Conservation (phyloP, 1,140 invertebrate genomes). For the Samia ricini region DNA sequence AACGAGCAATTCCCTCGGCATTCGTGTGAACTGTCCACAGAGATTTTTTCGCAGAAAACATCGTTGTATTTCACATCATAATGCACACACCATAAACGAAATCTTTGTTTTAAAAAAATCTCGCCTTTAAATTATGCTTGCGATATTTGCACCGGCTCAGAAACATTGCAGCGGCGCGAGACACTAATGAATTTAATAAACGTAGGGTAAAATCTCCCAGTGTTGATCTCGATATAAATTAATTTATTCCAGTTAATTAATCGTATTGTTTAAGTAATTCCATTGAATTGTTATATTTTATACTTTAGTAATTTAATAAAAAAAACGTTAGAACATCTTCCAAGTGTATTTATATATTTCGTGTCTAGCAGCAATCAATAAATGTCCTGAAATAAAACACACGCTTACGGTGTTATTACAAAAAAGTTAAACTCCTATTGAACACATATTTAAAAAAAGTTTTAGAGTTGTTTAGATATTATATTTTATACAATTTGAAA, state of each 20-base stretch:
- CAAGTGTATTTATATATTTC: too few species aligned
- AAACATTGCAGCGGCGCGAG: not conserved
- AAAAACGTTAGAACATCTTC: too few species aligned
- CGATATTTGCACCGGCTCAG: conserved; percentile 12
- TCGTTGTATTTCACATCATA: conserved; percentile 4
- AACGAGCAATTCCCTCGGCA: not conserved
- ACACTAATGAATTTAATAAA: conserved; percentile 21
- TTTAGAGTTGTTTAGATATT: too few species aligned
- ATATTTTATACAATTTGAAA: too few species aligned
- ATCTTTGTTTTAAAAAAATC: conserved; percentile 8
- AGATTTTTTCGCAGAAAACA: conserved; percentile 9
- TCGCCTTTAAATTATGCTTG: conserved; percentile 12
- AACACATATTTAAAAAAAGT: too few species aligned
- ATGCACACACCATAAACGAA: conserved; percentile 2
- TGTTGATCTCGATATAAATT: not conserved
- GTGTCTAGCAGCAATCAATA: too few species aligned
- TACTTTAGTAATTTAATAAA: too few species aligned
- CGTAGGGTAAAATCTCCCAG: conserved; percentile 6
- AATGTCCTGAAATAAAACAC: too few species aligned
- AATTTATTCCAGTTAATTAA: not conserved
- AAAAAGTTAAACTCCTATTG: too few species aligned
- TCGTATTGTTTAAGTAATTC: not conserved
- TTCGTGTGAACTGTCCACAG: not conserved
- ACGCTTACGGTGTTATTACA: too few species aligned
- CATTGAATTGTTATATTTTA: too few species aligned